Evolutionary conservation across 2,888 invertebrate genomes (phyloP).

Genomic region (Sturmia bella): DNA sequence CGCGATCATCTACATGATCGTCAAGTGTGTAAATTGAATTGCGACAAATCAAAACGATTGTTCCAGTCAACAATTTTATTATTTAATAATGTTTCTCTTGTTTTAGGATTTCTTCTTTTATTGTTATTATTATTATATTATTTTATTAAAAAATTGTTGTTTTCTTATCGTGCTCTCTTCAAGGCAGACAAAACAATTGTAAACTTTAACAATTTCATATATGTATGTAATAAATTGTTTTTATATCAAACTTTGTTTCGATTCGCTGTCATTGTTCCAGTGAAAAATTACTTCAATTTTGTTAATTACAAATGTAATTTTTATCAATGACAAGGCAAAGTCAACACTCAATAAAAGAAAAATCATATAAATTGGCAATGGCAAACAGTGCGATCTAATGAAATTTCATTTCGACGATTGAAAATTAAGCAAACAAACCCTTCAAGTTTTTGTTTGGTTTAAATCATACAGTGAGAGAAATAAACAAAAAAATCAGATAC

Average conservation of each 20-base stretch:
- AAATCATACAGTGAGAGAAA: too few relatives aligned
- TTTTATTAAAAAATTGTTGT: not conserved
- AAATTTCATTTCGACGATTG: not conserved
- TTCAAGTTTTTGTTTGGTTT: too few relatives aligned
- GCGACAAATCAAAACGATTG: constrained; percentile 15
- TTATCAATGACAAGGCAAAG: not conserved
- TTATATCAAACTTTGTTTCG: constrained; percentile 7
- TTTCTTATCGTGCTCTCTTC: constrained; percentile 7
- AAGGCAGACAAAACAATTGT: constrained; percentile 35
- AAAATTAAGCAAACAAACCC: too few relatives aligned
- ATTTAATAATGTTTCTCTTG: constrained; percentile 7
- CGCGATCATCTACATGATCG: not conserved
- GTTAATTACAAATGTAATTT: constrained; percentile 25
- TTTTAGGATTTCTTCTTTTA: constrained; percentile 14
- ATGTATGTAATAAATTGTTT: not conserved
- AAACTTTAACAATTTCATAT: not conserved
- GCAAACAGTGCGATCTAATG: not conserved
- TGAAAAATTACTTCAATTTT: constrained; percentile 12
- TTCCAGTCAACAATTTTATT: constrained; percentile 20
- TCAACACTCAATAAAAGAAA: not conserved
- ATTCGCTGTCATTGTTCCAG: constrained; percentile 28
- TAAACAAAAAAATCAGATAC: too few relatives aligned
- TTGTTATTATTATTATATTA: too few relatives aligned
- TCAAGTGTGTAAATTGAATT: constrained; percentile 25
- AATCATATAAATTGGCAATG: not conserved